Conservation (phyloP, 2,888 invertebrate genomes). For the Limnephilus marmoratus region DNA sequence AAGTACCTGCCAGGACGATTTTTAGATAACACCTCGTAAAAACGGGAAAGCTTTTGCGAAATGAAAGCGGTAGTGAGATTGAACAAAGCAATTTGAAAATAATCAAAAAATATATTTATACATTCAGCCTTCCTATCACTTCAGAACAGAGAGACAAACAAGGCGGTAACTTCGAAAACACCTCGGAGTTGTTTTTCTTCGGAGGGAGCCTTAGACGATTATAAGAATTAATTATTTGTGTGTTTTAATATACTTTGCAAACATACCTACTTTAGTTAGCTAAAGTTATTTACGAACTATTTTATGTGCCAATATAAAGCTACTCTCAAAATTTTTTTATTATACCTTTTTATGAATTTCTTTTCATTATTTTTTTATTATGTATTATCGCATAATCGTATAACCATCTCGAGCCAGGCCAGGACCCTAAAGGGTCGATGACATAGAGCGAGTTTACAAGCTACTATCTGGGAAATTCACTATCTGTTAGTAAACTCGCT, state of each 20-base stretch:
- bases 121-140: slow-evolving; percentile 19
- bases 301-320: neutral
- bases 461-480: no score
- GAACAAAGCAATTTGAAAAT: slow-evolving; percentile 31
- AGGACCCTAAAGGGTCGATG: no score
- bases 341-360: no score
- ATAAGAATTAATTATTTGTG: neutral
- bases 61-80: neutral
- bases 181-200: neutral
- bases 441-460: no score
- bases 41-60: neutral
- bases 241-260: no score
- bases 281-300: no score
- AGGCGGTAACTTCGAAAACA: slow-evolving; percentile 17
- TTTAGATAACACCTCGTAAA: neutral
- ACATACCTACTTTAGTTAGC: no score
- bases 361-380: no score
- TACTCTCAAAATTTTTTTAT: neutral
- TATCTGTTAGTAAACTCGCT: no score
- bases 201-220: neutral
- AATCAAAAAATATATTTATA: slow-evolving; percentile 36
- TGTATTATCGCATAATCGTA: no score
- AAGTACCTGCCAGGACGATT: neutral
- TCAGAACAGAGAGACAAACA: slow-evolving; percentile 29
- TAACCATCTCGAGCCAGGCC: no score